Evolutionary conservation across 2,888 invertebrate species (phyloP).

Genomic region (Meta bourneti): DNA sequence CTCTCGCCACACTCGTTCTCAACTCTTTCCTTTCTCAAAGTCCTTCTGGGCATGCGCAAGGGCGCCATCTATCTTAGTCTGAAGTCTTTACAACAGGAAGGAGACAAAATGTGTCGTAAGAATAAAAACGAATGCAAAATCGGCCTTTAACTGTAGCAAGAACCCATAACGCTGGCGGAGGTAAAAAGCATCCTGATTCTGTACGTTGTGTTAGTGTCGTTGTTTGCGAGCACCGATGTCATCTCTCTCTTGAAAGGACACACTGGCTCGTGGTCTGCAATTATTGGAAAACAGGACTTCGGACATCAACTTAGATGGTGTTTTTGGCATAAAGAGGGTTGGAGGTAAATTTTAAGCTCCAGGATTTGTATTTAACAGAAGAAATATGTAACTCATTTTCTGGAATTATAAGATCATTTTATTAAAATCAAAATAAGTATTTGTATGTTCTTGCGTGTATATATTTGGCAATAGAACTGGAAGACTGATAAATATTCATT

Average conservation of each 20-base stretch:
- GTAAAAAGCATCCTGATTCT: background rate
- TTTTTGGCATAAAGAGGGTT: conserved; percentile 38
- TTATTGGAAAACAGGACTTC: conserved; percentile 49
- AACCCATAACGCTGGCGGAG: background rate
- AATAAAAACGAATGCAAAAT: background rate
- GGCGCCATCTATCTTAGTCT: no score
- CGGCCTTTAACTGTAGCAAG: background rate
- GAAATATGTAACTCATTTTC: background rate
- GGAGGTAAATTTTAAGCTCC: conserved; percentile 62
- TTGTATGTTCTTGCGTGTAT: no score
- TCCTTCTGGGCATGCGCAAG: no score
- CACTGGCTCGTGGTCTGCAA: conserved; percentile 20
- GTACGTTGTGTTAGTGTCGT: background rate
- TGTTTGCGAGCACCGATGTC: background rate
- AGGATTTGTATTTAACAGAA: no score
- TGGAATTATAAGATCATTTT: background rate
- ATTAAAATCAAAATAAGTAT: background rate
- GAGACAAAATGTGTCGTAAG: no score
- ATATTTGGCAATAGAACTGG: no score
- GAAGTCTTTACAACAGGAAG: no score
- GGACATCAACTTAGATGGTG: conserved; percentile 64
- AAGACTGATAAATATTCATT: no score
- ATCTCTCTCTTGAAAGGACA: background rate
- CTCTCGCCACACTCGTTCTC: no score
- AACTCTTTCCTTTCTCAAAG: no score